Evolutionary conservation across 2,797 vertebrate genomes (phyloP).

Genomic region (Clarias laeviceps): DNA sequence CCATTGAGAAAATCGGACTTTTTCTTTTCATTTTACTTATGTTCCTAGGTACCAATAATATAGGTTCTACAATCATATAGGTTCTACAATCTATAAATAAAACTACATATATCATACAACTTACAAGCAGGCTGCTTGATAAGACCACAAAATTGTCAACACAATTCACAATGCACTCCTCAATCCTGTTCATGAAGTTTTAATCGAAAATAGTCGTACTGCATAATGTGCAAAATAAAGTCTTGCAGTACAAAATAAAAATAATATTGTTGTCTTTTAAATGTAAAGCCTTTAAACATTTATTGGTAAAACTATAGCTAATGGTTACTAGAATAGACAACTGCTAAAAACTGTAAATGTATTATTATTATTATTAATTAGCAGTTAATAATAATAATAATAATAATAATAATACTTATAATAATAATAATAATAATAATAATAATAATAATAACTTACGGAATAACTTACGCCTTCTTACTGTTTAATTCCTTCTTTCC

Average conservation of each 20-base stretch:
- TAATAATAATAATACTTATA: conserved; percentile 7
- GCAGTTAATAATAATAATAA: neutral
- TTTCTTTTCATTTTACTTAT: neutral
- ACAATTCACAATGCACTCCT: conserved; percentile 2
- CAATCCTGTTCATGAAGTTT: neutral
- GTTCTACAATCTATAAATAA: neutral
- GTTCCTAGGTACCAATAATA: too few relatives aligned
- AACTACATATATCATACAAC: neutral
- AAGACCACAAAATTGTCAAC: neutral
- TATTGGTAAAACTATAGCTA: neutral
- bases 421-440: neutral
- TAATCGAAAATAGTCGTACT: too few relatives aligned
- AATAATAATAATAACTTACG: neutral
- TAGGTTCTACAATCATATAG: neutral
- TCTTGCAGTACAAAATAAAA: neutral
- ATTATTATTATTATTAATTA: neutral
- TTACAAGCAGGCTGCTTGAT: neutral
- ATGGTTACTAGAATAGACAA: neutral
- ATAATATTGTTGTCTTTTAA: neutral
- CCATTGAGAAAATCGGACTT: neutral
- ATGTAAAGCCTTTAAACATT: neutral
- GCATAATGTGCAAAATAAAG: neutral
- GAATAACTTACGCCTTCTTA: neutral
- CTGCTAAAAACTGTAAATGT: neutral
- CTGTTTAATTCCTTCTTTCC: neutral